phyloP scores from a whole-genome alignment of 2,797 vertebrate species.

The Atherinosoma microstoma region DNA sequence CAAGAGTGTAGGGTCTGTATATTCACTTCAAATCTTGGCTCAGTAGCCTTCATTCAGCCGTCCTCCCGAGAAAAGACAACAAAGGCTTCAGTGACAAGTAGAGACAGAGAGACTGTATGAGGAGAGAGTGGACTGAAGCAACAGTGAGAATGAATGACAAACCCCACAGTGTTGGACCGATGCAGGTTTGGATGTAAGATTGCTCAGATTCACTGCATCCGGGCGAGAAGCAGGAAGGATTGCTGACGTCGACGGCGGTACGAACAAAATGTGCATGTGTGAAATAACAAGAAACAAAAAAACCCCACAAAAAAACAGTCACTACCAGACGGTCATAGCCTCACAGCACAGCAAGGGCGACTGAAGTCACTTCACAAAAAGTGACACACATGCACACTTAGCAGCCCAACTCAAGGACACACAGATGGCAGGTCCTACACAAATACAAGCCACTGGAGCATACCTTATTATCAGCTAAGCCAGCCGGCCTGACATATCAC shows the following conservation, averaged over 20 bases:
- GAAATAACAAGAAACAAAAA: neutral
- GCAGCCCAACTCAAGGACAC: constrained; percentile 64
- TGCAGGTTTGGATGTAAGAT: constrained; percentile 20
- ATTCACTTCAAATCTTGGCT: constrained; percentile 54
- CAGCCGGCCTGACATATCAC: constrained; percentile 39
- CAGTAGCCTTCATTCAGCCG: constrained; percentile 50
- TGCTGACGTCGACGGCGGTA: constrained; percentile 5
- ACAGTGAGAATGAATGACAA: constrained; percentile 59
- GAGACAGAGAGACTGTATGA: constrained; percentile 53
- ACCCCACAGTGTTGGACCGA: constrained; percentile 36
- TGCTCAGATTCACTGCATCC: constrained; percentile 27
- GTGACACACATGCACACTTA: constrained; percentile 38
- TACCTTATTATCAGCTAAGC: constrained; percentile 66
- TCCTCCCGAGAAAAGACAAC: constrained; percentile 52
- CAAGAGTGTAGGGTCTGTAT: constrained; percentile 34
- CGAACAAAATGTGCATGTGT: constrained; percentile 3
- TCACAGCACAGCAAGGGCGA: constrained; percentile 58
- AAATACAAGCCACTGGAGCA: constrained; percentile 70
- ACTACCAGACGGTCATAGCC: constrained; percentile 50
- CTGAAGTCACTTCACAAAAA: constrained; percentile 63
- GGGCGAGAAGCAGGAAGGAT: constrained; percentile 29
- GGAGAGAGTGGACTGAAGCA: constrained; percentile 36
- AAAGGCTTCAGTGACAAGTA: constrained; percentile 68
- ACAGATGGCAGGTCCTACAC: constrained; percentile 78
- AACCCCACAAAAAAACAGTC: constrained; percentile 19